Conservation (phyloP, 2,113 vertebrate genomes). For the Eudyptes chrysolophus region DNA sequence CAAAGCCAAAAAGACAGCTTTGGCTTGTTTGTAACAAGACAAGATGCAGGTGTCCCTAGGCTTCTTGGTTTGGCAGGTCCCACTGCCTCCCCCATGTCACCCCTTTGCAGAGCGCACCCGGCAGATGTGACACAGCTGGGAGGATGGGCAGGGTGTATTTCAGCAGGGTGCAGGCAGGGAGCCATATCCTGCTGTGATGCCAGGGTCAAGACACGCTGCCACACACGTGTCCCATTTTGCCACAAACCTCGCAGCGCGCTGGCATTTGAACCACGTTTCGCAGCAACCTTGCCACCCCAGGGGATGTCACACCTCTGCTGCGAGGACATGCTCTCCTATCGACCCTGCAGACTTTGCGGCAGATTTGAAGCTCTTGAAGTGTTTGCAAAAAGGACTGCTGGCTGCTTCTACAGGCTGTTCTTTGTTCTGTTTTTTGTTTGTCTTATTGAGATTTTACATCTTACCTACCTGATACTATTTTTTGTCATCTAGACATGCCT, state of each 20-base stretch:
- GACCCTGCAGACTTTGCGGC: accelerated
- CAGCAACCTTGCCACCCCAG: background rate
- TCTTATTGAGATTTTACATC: background rate
- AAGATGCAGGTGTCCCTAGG: background rate
- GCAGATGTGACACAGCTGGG: background rate
- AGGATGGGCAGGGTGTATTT: background rate
- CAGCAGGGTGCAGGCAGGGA: background rate
- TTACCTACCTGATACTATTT: background rate
- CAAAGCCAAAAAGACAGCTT: background rate
- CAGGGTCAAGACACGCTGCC: background rate
- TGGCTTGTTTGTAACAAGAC: background rate
- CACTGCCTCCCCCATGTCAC: background rate
- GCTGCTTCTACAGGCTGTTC: background rate
- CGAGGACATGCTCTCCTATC: accelerated
- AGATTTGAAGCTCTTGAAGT: background rate
- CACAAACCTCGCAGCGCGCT: accelerated
- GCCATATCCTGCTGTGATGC: accelerated
- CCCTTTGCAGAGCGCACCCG: accelerated
- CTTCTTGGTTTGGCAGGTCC: background rate
- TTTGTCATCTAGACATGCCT: background rate
- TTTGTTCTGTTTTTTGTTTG: background rate
- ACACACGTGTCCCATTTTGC: accelerated
- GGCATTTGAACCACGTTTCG: accelerated
- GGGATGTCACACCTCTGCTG: accelerated
- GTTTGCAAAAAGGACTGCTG: background rate